phyloP scores from a whole-genome alignment of 2,888 invertebrate genomes.

The Cephus sareptanus region DNA sequence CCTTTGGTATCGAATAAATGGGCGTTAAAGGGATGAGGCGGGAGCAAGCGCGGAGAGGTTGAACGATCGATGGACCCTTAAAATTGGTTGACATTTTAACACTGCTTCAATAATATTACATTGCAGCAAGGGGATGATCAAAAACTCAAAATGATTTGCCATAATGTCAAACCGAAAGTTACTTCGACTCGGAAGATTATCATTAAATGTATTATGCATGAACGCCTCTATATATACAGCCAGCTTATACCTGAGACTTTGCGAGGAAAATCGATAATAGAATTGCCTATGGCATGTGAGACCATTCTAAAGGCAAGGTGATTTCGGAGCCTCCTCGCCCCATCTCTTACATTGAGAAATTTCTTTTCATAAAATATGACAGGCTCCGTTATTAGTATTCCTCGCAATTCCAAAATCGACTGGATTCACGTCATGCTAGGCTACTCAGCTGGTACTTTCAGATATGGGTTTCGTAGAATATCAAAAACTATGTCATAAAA shows the following conservation, averaged over 20 bases:
- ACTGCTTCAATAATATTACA: neutral
- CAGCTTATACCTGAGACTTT: neutral
- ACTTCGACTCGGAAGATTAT: neutral
- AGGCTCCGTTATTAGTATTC: neutral
- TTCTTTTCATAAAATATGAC: neutral
- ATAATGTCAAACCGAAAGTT: neutral
- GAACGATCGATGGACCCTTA: slow-evolving; percentile 53
- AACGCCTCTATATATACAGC: neutral
- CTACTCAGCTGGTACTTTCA: no score
- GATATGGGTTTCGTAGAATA: neutral
- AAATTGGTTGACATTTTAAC: slow-evolving; percentile 40
- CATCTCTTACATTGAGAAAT: neutral
- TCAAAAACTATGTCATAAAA: neutral
- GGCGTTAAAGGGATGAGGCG: slow-evolving; percentile 12
- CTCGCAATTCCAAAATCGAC: neutral
- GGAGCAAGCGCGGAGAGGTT: slow-evolving; percentile 37
- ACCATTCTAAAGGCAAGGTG: slow-evolving; percentile 50
- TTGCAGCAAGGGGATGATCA: neutral
- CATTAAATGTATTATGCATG: neutral
- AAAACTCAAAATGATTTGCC: neutral
- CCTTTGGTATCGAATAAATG: neutral
- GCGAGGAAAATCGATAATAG: slow-evolving; percentile 55
- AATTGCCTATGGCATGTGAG: slow-evolving; percentile 57
- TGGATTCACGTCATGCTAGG: no score
- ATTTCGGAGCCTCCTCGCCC: slow-evolving; percentile 22